Conservation (phyloP, 2,113 vertebrate genomes). For the Naja naja region DNA sequence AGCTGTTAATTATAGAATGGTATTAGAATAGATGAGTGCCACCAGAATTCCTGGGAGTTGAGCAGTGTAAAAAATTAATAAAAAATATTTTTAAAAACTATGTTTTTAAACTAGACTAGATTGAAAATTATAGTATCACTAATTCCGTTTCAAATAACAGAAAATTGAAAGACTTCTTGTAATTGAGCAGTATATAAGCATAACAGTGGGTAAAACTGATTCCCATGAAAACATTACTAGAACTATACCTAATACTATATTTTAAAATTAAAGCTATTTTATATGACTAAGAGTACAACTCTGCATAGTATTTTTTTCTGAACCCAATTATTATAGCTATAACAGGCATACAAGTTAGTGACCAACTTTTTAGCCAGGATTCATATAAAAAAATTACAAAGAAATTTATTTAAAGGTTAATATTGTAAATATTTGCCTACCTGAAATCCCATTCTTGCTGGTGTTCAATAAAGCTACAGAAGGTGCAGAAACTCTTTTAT, state of each 20-base stretch:
- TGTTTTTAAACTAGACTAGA: neutral
- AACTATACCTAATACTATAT: neutral
- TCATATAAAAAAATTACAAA: neutral
- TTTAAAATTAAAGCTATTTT: neutral
- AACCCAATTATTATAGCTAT: too few species aligned
- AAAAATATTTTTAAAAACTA: neutral
- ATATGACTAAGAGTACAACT: neutral
- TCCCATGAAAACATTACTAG: neutral
- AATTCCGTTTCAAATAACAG: neutral
- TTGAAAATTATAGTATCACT: neutral
- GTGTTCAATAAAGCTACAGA: conserved; percentile 78
- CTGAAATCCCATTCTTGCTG: conserved; percentile 81
- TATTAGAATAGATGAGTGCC: neutral
- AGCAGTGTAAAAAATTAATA: neutral
- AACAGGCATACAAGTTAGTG: neutral
- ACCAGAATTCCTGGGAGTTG: neutral
- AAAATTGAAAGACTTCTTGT: neutral
- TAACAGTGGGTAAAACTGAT: neutral
- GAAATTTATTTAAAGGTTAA: neutral
- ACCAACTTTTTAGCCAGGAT: neutral
- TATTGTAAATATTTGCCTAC: conserved; percentile 66
- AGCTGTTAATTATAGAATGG: neutral
- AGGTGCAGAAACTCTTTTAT: conserved; percentile 73
- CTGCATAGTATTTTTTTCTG: neutral
- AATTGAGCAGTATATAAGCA: neutral